These are phyloP conservation scores for Sebastes vulpes DNA, from an alignment of 2,797 vertebrate species.

Conservation along the genomic window DNA sequence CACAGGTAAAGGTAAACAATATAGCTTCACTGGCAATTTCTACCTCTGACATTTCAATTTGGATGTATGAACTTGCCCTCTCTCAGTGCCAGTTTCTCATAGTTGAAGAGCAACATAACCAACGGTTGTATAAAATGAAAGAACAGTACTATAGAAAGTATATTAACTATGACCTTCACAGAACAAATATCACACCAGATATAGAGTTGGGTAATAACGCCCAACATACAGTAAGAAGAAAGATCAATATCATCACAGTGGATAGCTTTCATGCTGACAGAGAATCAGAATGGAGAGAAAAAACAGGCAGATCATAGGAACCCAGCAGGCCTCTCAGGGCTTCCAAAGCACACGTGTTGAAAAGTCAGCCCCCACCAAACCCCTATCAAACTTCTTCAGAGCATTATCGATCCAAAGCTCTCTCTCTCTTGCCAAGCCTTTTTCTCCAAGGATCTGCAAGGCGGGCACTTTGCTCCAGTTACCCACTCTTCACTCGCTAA, in stretches of 20 bases:
- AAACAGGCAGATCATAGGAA: conserved; percentile 34
- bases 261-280: conserved; percentile 41
- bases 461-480: conserved; percentile 70
- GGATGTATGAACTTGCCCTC: background rate
- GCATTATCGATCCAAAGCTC: conserved; percentile 63
- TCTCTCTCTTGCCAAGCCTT: conserved; percentile 61
- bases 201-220: conserved; percentile 1
- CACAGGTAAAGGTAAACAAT: no score
- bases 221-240: background rate
- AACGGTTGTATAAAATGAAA: background rate
- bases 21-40: background rate
- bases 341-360: conserved; percentile 44
- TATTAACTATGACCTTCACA: background rate
- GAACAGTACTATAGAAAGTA: no score
- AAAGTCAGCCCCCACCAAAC: conserved; percentile 49
- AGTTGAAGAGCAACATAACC: background rate
- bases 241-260: conserved; percentile 15
- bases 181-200: conserved; percentile 1
- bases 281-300: conserved; percentile 17
- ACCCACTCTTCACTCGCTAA: conserved; percentile 63
- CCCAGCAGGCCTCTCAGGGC: conserved; percentile 21
- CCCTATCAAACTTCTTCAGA: conserved; percentile 66
- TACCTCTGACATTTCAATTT: background rate
- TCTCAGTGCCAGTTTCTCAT: background rate
- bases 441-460: conserved; percentile 74